These are phyloP conservation scores for Lepidotrigona ventralis DNA, from an alignment of 1,140 invertebrate species.

Conservation along the genomic window DNA sequence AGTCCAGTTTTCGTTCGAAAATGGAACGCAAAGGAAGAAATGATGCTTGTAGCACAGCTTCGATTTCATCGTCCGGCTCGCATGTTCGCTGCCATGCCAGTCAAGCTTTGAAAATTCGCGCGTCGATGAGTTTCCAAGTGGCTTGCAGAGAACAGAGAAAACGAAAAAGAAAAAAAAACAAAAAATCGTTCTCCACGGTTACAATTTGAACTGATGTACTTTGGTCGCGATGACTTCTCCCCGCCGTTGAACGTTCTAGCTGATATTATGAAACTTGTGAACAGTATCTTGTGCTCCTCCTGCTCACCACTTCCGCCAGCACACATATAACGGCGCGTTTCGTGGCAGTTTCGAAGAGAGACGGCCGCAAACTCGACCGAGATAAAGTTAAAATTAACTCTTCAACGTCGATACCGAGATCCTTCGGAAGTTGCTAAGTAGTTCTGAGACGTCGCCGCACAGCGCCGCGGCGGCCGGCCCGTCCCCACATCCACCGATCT, in stretches of 20 bases:
- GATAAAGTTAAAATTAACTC: conserved; percentile 70
- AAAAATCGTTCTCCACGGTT: too few species aligned
- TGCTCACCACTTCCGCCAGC: conserved; percentile 9
- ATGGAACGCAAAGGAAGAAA: background rate
- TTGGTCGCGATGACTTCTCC: background rate
- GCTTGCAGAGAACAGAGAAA: too few species aligned
- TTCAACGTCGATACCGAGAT: conserved; percentile 56
- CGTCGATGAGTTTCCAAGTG: background rate
- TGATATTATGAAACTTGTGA: conserved; percentile 58
- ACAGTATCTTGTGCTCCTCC: conserved; percentile 42
- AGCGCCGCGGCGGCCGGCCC: background rate
- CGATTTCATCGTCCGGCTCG: background rate
- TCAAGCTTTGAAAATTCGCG: background rate
- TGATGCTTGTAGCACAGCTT: too few species aligned
- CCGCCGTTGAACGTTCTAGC: background rate
- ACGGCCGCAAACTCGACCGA: conserved; percentile 56
- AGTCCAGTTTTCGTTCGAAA: background rate
- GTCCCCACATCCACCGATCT: background rate
- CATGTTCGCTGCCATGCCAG: background rate
- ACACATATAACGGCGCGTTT: conserved; percentile 36
- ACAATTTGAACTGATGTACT: background rate
- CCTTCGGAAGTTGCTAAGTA: conserved; percentile 63
- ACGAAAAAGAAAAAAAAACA: background rate
- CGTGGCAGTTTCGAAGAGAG: conserved; percentile 34
- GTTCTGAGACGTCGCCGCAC: conserved; percentile 46